Evolutionary conservation across 92 coral and sea anemone species (phyloP).

Genomic region (Isaurus tuberculatus): DNA sequence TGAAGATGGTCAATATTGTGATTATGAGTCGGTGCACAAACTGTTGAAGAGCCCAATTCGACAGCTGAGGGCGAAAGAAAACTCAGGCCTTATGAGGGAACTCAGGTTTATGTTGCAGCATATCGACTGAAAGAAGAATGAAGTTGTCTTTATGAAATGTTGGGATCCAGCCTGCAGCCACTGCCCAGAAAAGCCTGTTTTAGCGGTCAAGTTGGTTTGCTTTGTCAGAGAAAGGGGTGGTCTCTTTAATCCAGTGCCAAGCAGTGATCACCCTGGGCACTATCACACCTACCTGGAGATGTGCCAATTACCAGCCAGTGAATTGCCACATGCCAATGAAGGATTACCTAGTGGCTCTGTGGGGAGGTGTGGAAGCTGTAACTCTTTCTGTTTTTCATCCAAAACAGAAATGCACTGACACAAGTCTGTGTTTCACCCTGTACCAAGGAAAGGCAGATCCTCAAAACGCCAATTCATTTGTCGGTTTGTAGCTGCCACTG

Average conservation of each 20-base stretch:
- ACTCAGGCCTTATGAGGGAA: constrained; percentile 27
- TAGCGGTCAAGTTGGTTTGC: constrained; percentile 32
- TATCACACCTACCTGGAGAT: too few species aligned
- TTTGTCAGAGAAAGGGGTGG: too few species aligned
- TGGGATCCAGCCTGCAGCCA: constrained; percentile 46
- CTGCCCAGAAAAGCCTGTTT: constrained; percentile 48
- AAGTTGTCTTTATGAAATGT: constrained; percentile 55
- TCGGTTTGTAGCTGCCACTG: not conserved
- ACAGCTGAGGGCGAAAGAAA: constrained; percentile 15
- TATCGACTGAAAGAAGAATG: constrained; percentile 42
- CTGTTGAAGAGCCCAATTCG: constrained; percentile 28
- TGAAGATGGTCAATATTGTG: not conserved
- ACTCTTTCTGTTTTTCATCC: not conserved
- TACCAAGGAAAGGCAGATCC: not conserved
- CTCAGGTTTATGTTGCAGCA: constrained; percentile 47
- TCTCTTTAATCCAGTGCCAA: too few species aligned
- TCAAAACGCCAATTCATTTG: not conserved
- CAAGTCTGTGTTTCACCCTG: not conserved
- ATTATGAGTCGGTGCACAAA: constrained; percentile 15
- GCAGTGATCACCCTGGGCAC: too few species aligned
- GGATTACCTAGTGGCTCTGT: not conserved
- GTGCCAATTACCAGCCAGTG: too few species aligned
- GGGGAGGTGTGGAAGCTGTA: constrained; percentile 9
- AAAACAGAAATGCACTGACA: not conserved
- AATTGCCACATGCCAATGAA: too few species aligned